Evolutionary conservation across 2,888 invertebrate genomes (phyloP).

Genomic region (Sinhomidia bicolor): DNA sequence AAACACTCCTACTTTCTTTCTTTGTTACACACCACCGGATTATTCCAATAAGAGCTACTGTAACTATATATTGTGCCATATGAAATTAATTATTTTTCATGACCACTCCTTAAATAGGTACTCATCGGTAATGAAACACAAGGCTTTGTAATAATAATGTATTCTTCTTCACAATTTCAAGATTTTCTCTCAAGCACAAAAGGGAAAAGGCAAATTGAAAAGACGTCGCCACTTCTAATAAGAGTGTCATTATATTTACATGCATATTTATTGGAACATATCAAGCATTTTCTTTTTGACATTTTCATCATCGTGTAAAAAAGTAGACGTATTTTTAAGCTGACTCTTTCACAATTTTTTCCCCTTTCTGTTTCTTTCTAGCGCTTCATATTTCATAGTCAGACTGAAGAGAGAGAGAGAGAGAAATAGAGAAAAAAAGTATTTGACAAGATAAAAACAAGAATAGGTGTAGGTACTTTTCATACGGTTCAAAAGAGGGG

Average conservation of each 20-base stretch:
- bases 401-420: too few species aligned
- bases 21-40: neutral
- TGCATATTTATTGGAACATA: too few species aligned
- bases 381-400: slow-evolving; percentile 37
- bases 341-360: slow-evolving; percentile 3
- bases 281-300: too few species aligned
- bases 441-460: slow-evolving; percentile 52
- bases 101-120: neutral
- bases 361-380: slow-evolving; percentile 1
- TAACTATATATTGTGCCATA: neutral
- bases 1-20: neutral
- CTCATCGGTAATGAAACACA: neutral
- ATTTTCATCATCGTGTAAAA: neutral
- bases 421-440: slow-evolving; percentile 15
- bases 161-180: neutral
- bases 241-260: neutral
- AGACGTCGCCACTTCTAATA: neutral
- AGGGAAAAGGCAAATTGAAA: neutral
- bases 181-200: neutral
- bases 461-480: neutral
- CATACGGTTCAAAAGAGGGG: slow-evolving; percentile 16
- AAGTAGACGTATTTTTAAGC: neutral
- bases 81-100: slow-evolving; percentile 7
- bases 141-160: neutral
- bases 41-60: neutral